Base-by-base conservation (phyloP, 2,888 invertebrate genomes). In the Ectemnius lituratus region DNA sequence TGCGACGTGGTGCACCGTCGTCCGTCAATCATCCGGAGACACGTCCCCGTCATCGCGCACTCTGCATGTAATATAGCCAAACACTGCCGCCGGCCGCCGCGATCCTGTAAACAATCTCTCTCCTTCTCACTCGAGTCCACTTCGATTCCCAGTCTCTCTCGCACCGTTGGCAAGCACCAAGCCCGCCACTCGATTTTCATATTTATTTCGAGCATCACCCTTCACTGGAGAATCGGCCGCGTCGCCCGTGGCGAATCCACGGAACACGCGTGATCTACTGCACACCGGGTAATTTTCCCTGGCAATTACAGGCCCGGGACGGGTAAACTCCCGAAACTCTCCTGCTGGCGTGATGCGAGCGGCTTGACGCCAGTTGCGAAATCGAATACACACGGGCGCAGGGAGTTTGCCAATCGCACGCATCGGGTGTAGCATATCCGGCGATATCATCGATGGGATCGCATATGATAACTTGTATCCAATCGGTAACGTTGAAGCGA, bases 21-120 rank as follows among this genome's bases (percentile, higher is more conserved):
- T 85, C 81, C 85, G 87, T 88, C 88, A 87, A 88, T 88, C 88
- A 88, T 86, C 84, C 77, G 73, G 82, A 74, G 85, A 87, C 85
- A 85, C 87, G 82, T 87, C 83, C 82, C 81, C 85, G 85, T 88
- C 87, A 88, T 87, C 84, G 84, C 83, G 80, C 82, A 80, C 79
- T 74, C 80, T 83, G 86, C 87, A 85, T 87, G 82, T 86, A 80
- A 83, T 86, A 84, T 84, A 84, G 76, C 81, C 79, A 79, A 84
- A 81, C 85, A 80, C 70, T 75, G 80, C 58, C 62, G 67, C 66
- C 73, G 62, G 16, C 37, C 62, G 45, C 28, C 67, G 61, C 77
- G 73, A 82, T 78, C 82, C 82, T 78, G 83, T 84, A 84, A 84
- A 84, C 84, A 83, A 79, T 77, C 73, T 68, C 67, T 75, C 67